Conservation (phyloP, 2,113 vertebrate species). For the Anarrhichthys ocellatus region DNA sequence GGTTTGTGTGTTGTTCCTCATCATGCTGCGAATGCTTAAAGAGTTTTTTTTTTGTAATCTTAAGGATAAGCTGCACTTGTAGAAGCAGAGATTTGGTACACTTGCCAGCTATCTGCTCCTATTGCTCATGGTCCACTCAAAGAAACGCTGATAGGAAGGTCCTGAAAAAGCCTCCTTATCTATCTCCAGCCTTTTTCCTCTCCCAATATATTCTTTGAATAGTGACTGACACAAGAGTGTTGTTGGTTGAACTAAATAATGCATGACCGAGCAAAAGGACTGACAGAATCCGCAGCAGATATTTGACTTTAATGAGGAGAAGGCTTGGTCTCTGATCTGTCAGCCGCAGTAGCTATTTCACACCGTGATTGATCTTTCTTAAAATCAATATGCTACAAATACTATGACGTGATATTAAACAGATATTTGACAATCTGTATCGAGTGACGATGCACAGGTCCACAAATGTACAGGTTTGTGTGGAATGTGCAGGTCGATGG, state of each 20-base stretch:
- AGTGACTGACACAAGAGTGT: constrained; percentile 18
- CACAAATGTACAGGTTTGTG: background rate
- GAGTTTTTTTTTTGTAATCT: constrained; percentile 23
- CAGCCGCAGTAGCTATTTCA: constrained; percentile 7
- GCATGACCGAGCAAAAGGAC: constrained; percentile 21
- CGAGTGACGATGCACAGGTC: background rate
- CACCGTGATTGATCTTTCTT: background rate
- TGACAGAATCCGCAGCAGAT: constrained; percentile 31
- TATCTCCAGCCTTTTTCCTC: constrained; percentile 2
- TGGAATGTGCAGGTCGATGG: background rate
- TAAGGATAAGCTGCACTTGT: constrained; percentile 1
- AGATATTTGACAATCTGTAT: background rate
- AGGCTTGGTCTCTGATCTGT: constrained; percentile 35
- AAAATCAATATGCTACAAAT: constrained; percentile 6
- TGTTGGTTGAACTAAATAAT: constrained; percentile 57
- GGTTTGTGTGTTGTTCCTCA: constrained; percentile 2
- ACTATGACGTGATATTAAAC: background rate
- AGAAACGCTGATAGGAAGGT: constrained; percentile 1
- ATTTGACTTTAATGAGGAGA: constrained; percentile 35
- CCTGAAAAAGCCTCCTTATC: background rate
- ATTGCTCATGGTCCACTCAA: constrained; percentile 17
- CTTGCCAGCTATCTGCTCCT: background rate
- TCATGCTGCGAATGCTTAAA: constrained; percentile 22
- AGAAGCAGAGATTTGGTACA: constrained; percentile 14
- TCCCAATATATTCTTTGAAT: constrained; percentile 23